Base-by-base conservation (phyloP, 2,888 invertebrate genomes). In the Lasiommata megera region DNA sequence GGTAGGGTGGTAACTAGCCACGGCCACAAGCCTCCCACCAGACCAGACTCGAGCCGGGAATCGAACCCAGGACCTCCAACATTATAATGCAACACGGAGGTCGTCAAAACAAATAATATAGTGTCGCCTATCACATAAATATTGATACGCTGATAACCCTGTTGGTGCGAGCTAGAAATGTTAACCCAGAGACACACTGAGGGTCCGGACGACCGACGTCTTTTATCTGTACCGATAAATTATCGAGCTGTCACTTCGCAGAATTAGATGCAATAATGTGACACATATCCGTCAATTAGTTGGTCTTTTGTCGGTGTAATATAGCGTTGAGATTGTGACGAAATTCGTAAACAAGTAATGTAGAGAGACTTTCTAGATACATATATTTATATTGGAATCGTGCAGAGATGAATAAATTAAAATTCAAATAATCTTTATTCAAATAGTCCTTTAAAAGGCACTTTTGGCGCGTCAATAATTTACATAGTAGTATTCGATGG, bases 181-280 rank as follows among this genome's bases (percentile, higher is more conserved):
- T 53, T 67, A 70, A 66, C 73, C 74, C 63, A 74, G 52, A 74
- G 75, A 74, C 76, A 75, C 69, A 74, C 34, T 55, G 67, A 67
- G 62, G 65, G 65, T 65, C 70, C 68, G 58, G 58, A 57, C 44
- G 43, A 57, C 56, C 60, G 60, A 63, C 63, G 52, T 31, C 56
- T 50, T 53, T 50, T 60, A 60, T 60, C 60, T 36, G 11, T 9
- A 29, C 50, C 55, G 60, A 62, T 51, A 51, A 51, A 51, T 40
- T 40, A 38, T 61, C 52, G 58, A 23, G 34, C 18, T 61, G 58
- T 51, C 61, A 36, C 29, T 61, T 61, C 55, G 48, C 18, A 40
- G 61, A 56, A 61, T 11, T 52, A 31, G 58, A 59, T 28, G 28
- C 60, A 58, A 41, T 59, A 51, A 51, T 58, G 61, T 63, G 63